Evolutionary conservation across 2,113 vertebrate species (phyloP).

Genomic region (Eurystomus gularis): DNA sequence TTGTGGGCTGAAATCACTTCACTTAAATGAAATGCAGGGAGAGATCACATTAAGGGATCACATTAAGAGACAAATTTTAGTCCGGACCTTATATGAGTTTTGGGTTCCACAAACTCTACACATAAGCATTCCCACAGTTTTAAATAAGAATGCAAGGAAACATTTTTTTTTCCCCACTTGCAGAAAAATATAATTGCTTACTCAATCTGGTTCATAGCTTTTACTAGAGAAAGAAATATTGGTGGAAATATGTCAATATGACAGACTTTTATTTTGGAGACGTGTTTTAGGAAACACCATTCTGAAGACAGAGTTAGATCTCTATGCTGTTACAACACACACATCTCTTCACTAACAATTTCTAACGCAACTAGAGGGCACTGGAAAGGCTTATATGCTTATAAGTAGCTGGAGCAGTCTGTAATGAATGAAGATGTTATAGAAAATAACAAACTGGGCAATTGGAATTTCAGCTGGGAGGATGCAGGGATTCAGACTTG

Average conservation of each 20-base stretch:
- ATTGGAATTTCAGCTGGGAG: background rate
- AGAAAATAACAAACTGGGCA: background rate
- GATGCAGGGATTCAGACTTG: background rate
- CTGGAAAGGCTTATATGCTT: background rate
- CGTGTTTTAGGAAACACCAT: background rate
- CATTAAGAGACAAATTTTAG: background rate
- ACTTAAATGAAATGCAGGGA: background rate
- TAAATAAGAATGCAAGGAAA: background rate
- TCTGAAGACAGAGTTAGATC: background rate
- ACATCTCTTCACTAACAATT: background rate
- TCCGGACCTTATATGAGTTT: background rate
- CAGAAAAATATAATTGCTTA: background rate
- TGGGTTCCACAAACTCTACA: background rate
- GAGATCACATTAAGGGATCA: background rate
- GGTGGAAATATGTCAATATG: background rate
- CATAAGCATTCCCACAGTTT: background rate
- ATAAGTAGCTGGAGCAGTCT: background rate
- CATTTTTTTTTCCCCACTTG: background rate
- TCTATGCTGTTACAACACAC: background rate
- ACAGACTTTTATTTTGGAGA: background rate
- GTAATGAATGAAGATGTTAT: background rate
- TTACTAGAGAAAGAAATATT: background rate
- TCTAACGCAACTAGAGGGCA: background rate
- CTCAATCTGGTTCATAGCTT: background rate
- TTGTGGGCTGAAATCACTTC: background rate